Evolutionary conservation across 2,113 vertebrate genomes (phyloP).

Genomic region (Lasiurus borealis): DNA sequence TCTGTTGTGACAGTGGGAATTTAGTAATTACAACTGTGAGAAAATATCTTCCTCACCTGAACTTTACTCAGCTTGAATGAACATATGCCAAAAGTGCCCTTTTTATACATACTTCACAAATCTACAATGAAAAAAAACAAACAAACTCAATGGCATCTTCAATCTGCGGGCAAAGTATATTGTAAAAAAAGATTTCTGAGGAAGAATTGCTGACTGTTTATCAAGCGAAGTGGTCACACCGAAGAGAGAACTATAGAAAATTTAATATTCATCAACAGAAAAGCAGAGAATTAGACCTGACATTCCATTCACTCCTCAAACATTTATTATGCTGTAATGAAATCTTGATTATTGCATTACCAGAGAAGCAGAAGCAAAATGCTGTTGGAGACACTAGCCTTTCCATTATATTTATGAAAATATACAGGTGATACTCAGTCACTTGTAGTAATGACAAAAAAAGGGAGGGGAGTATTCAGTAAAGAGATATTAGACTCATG

Average conservation of each 20-base stretch:
- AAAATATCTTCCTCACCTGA: conserved; percentile 33
- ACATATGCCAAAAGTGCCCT: not conserved
- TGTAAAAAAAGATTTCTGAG: not conserved
- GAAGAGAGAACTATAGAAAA: conserved; percentile 45
- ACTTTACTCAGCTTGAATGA: not conserved
- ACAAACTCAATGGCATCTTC: conserved; percentile 45
- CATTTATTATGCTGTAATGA: conserved; percentile 68
- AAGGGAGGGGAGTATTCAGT: not conserved
- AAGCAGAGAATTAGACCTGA: conserved; percentile 55
- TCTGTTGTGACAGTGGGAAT: conserved; percentile 17
- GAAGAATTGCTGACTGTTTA: conserved; percentile 58
- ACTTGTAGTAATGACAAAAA: conserved; percentile 35
- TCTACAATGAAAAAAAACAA: conserved; percentile 52
- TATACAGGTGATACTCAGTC: not conserved
- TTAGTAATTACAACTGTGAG: conserved; percentile 50
- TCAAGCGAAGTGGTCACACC: conserved; percentile 44
- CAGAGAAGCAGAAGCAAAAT: conserved; percentile 60
- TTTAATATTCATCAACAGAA: conserved; percentile 72
- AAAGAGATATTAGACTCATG: not conserved
- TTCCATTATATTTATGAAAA: conserved; percentile 71
- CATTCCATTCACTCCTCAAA: conserved; percentile 56
- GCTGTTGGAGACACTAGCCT: conserved; percentile 62
- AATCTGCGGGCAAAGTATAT: not conserved
- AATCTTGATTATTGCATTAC: conserved; percentile 58
- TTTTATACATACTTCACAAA: conserved; percentile 67